These are phyloP conservation scores for Lophius piscatorius DNA, from an alignment of 2,113 vertebrate genomes.

Conservation along the genomic window DNA sequence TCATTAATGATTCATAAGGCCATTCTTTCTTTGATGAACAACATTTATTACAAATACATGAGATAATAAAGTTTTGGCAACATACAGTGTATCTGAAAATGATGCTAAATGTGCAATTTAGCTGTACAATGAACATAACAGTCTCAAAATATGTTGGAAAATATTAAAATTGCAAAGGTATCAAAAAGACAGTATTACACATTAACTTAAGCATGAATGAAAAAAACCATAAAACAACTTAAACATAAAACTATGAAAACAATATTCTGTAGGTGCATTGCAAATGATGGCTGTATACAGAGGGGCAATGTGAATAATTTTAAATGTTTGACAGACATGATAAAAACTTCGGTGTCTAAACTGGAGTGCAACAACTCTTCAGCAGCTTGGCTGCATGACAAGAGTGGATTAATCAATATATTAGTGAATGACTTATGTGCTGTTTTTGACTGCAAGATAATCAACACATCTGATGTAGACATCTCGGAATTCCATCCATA, in stretches of 20 bases:
- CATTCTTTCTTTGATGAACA: slow-evolving; percentile 75
- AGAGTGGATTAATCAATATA: slow-evolving; percentile 11
- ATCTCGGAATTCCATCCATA: neutral
- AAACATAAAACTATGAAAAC: slow-evolving; percentile 51
- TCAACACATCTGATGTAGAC: slow-evolving; percentile 21
- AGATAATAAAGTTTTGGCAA: slow-evolving; percentile 68
- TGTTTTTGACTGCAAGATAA: slow-evolving; percentile 5
- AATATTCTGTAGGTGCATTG: slow-evolving; percentile 46
- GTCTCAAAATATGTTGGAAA: slow-evolving; percentile 51
- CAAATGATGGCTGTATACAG: slow-evolving; percentile 37
- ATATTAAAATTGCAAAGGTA: slow-evolving; percentile 29
- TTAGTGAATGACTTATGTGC: neutral
- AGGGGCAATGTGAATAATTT: slow-evolving; percentile 34
- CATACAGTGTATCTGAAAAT: slow-evolving; percentile 71
- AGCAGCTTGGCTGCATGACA: slow-evolving; percentile 26
- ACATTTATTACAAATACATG: slow-evolving; percentile 85
- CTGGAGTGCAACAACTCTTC: slow-evolving; percentile 20
- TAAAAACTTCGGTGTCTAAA: slow-evolving; percentile 17
- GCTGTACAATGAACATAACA: slow-evolving; percentile 57
- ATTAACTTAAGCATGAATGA: slow-evolving; percentile 38
- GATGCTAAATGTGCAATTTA: slow-evolving; percentile 58
- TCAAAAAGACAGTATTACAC: slow-evolving; percentile 48
- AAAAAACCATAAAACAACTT: slow-evolving; percentile 51
- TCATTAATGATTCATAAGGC: slow-evolving; percentile 81
- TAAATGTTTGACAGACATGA: slow-evolving; percentile 14